Evolutionary conservation across 2,888 invertebrate genomes (phyloP), one percentile per base, ranked within the genome.

Genomic region (Perdita meconis): DNA sequence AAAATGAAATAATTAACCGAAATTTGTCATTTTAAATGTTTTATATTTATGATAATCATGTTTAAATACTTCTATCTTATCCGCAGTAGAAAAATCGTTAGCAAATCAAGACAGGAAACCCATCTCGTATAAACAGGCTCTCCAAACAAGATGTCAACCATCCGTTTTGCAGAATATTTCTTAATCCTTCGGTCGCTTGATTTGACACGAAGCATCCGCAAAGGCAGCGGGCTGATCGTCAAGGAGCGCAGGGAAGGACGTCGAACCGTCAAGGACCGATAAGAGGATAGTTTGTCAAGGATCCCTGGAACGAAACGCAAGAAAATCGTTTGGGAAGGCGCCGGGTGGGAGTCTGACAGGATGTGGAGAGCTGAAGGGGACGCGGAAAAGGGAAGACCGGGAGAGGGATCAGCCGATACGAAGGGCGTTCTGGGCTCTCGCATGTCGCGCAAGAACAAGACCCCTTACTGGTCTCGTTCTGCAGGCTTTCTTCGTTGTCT

Each of bases 361-460:
- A 57, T 19, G 47, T 47, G 16, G 19, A 24, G 42, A 22, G 5
- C 26, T 13, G 44, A 38, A 38, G 50, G 53, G 40, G 40, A 22
- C 16, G 4, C 1, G 2, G 1, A 2, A 66, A 65, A 78, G 72
- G 71, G 65, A 55, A 67, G 57, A 55, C 73, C 60, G 57, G 60
- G 63, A 57, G 51, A 65, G 60, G 65, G 66, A 72, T 19, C 65
- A 70, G 61, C 44, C 66, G 74, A 75, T 82, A 72, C 55, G 38
- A 57, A 59, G 59, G 61, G 71, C 56, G 50, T 66, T 68, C 40
- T 55, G 47, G 72, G 61, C 63, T 69, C 63, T 69, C 72, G 74
- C 56, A 59, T 69, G 77, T 70, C 67, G 57, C 67, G 26, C 57
- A 77, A 77, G 69, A 74, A 75, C 71, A 70, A 68, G 69, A 44